Evolutionary conservation across 2,113 vertebrate species (phyloP), one percentile per base, ranked within the genome.

Genomic region (Chamaea fasciata): DNA sequence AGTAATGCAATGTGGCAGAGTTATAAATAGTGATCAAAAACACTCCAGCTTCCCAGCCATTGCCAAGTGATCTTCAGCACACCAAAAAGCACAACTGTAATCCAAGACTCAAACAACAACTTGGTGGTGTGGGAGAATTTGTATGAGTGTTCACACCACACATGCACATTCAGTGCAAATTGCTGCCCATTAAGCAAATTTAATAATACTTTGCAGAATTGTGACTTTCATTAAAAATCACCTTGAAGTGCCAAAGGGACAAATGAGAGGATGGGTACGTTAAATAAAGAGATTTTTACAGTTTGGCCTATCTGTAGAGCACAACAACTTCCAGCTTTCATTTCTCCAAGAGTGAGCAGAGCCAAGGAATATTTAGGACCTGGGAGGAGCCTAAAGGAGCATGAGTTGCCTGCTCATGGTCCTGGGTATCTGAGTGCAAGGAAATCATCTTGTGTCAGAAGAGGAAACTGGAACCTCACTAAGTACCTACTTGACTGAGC

Each of bases 1-100:
- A 59, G n/a, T 80, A 90, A 90, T 65, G 37, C 33, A 80, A 28
- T 90, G 88, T 70, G 67, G 64, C 50, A 74, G 91, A 76, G 50
- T 80, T 89, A 55, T 63, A 92, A 92, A 80, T 26, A 83, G 74
- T 44, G 59, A 78, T 77, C 63, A 83, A 60, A 60, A 95, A 62
- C 59, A 44, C 59, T 83, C 46, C 87, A 76, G 63, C 74, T 91
- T 87, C 65, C 74, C 76, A 82, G 46, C 37, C 42, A 67, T 55
- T 95, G 87, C 82, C 82, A 94, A 62, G 50, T 28, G 26, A 24
- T 39, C 20, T 73, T 56, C 57, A 49, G 28, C 2, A 4, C 82
- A 83, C 90, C 82, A 91, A 56, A 70, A 73, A 68, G 47, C 65
- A 44, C 64, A 87, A 85, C 39, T 52, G 14, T 5, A 47, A 67